Base-by-base conservation (phyloP, 2,797 vertebrate genomes). In the Chrosomus eos region DNA sequence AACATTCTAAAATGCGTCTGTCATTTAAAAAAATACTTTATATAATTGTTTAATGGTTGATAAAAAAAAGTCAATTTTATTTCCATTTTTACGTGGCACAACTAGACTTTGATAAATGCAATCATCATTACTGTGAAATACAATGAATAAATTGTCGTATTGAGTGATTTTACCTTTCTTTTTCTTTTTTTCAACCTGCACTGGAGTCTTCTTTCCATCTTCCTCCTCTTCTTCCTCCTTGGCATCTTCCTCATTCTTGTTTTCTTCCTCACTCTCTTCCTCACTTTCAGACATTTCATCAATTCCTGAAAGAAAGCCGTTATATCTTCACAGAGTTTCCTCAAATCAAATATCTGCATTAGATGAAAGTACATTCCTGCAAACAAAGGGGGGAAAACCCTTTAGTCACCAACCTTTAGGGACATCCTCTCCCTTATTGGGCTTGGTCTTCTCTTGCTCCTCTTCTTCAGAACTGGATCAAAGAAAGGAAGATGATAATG, bases 231-330 rank as follows among this genome's bases (percentile, higher is more conserved):
- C 96, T 19, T 96, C 96, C 66, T 97, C 96, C 78, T 96, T 96
- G 23, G 90, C 89, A 21, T 97, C 96, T 13, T 97, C 97, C 48
- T 98, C 97, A 0, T 95, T 95, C 0, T 89, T 95, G 81, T 97
- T 97, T 89, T 98, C 97, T 87, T 97, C 97, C 90, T 98, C 97
- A 0, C 97, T 98, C 87, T 98, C 97, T 80, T 97, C 97, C 3
- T 97, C 96, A 5, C 97, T 97, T 83, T 97, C 97, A 0, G 95
- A 97, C 0, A 91, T 95, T 90, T 97, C 97, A 4, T 97, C 96
- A 0, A 97, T 96, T 3, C 96, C 96, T 96, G 64, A 10, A 31
- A 11, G 7, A n/a, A 21, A 80, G 16, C 9, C 31, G 1, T 43
- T 14, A 31, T 21, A 70, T 19, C 8, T 58, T 60, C 53, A 62